These are phyloP conservation scores for Condylura cristata DNA, from an alignment of 2,113 vertebrate species.

Conservation along the genomic window DNA sequence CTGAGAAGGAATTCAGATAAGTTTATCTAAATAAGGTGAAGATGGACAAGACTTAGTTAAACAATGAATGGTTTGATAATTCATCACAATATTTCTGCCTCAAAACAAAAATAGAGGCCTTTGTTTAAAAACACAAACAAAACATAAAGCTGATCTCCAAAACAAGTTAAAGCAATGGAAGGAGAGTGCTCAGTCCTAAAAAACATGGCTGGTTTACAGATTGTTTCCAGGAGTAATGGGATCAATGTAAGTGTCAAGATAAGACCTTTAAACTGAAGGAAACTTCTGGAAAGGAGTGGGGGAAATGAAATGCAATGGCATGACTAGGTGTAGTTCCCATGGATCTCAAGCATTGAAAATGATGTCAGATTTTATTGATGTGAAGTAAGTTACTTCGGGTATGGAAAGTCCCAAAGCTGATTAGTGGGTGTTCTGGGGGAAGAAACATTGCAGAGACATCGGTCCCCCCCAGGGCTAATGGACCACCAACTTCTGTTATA, in stretches of 20 bases:
- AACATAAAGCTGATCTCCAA: background rate
- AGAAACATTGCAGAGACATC: background rate
- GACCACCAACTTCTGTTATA: background rate
- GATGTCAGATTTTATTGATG: background rate
- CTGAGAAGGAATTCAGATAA: background rate
- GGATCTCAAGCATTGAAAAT: background rate
- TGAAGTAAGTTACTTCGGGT: background rate
- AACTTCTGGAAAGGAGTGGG: background rate
- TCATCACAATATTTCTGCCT: background rate
- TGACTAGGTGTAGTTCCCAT: background rate
- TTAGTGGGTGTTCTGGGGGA: too few species aligned
- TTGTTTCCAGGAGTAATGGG: background rate
- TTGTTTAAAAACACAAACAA: background rate
- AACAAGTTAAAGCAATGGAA: background rate
- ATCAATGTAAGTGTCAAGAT: background rate
- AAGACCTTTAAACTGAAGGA: background rate
- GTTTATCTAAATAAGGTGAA: background rate
- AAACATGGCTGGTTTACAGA: background rate
- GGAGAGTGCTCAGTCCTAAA: background rate
- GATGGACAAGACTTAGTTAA: background rate
- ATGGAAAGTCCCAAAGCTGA: background rate
- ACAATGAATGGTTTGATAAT: background rate
- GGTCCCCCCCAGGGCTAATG: background rate
- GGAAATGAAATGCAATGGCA: background rate
- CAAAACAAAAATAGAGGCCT: background rate